phyloP scores from a whole-genome alignment of 2,113 vertebrate species.

The Vombatus ursinus region DNA sequence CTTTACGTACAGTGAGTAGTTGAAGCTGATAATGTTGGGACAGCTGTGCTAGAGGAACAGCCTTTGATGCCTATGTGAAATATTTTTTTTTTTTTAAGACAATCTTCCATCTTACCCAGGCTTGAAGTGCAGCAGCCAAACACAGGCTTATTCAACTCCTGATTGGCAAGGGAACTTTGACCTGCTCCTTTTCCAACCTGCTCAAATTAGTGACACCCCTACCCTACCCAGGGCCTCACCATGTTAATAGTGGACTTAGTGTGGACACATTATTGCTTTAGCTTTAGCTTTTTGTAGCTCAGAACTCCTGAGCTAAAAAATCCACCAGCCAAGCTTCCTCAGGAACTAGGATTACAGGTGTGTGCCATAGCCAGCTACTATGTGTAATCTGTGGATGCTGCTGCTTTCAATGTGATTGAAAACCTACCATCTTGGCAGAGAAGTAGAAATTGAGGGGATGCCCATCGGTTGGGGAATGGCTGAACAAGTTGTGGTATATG shows the following conservation, averaged over 20 bases:
- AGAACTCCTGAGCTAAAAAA: not conserved
- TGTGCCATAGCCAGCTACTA: not conserved
- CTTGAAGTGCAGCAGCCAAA: not conserved
- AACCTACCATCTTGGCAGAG: slow-evolving; percentile 9
- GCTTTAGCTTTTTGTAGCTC: not conserved
- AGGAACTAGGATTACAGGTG: not conserved
- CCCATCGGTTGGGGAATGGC: too few relatives aligned
- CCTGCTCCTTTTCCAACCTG: not conserved
- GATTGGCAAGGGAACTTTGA: not conserved
- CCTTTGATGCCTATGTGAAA: slow-evolving; percentile 95
- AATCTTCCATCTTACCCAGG: not conserved
- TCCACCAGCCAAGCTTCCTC: not conserved
- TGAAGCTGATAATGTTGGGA: slow-evolving; percentile 97
- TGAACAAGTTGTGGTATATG: too few relatives aligned
- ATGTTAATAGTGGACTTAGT: not conserved
- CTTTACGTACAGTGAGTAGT: slow-evolving; percentile 97
- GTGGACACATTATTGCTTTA: not conserved
- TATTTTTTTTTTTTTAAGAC: not conserved
- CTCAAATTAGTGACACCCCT: not conserved
- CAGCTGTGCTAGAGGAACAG: slow-evolving; percentile 95
- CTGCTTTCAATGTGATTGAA: slow-evolving; percentile 98
- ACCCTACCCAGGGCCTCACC: not conserved
- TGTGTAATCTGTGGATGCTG: slow-evolving; percentile 94
- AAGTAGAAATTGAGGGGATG: too few relatives aligned
- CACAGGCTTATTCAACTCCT: not conserved